phyloP scores from a whole-genome alignment of 2,113 vertebrate species.

The Petrocephalus microphthalmus region DNA sequence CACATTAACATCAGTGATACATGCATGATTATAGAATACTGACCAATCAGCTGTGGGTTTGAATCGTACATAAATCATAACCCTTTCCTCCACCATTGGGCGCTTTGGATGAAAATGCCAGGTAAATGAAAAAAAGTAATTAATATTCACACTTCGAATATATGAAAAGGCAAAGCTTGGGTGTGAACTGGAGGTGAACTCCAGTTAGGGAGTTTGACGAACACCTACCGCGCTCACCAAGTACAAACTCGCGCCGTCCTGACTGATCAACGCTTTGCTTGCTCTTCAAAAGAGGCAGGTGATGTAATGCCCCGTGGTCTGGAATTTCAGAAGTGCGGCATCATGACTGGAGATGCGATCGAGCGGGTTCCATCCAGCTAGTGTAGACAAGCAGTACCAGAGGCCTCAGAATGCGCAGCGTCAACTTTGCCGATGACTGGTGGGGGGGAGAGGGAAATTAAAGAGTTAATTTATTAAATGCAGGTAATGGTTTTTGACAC shows the following conservation, averaged over 20 bases:
- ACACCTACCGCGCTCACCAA: not conserved
- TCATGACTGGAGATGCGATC: not conserved
- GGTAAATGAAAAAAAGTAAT: not conserved
- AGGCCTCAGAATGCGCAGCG: not conserved
- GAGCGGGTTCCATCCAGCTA: not conserved
- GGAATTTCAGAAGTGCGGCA: not conserved
- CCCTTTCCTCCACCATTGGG: not conserved
- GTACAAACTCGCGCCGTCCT: not conserved
- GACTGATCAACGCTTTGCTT: conserved; percentile 9
- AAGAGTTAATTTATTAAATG: not conserved
- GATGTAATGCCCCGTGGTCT: conserved; percentile 4
- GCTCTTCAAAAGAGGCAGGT: conserved; percentile 3
- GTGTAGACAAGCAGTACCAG: not conserved
- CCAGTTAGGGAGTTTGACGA: not conserved
- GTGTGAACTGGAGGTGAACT: conserved; percentile 12
- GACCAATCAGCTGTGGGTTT: too few relatives aligned
- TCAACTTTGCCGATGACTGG: not conserved
- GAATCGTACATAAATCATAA: too few relatives aligned
- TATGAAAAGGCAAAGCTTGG: not conserved
- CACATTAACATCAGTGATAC: too few relatives aligned
- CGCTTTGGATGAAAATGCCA: not conserved
- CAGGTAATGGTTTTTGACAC: not conserved
- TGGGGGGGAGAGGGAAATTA: not conserved
- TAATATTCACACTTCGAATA: not conserved
- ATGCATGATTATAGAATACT: too few relatives aligned